Evolutionary conservation across 1,140 invertebrate species (phyloP).

Genomic region (Eupeodes corollae): DNA sequence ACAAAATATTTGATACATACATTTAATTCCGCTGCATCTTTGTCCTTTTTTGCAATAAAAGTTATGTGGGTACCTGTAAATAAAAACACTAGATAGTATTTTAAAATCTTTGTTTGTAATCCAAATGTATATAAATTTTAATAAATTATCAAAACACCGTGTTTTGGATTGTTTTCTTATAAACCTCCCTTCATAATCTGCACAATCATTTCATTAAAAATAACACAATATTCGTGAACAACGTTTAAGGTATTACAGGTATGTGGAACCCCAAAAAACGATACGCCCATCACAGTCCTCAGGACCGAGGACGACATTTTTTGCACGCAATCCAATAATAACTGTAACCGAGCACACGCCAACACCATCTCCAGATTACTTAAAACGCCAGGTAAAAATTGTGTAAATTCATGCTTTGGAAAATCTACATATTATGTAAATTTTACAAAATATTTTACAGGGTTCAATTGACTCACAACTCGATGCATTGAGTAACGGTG

Average conservation of each 20-base stretch:
- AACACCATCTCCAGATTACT: constrained; percentile 71
- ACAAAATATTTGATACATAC: too few species aligned
- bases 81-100: too few species aligned
- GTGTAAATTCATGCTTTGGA: neutral
- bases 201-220: constrained; percentile 21
- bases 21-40: too few species aligned
- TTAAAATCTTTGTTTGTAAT: too few species aligned
- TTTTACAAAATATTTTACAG: constrained; percentile 33
- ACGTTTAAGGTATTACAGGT: constrained; percentile 36
- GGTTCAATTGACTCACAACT: constrained; percentile 69
- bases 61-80: too few species aligned
- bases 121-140: too few species aligned
- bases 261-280: constrained; percentile 31
- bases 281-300: constrained; percentile 21
- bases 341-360: constrained; percentile 92
- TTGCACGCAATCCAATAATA: constrained; percentile 77
- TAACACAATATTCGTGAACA: neutral
- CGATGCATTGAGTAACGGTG: constrained; percentile 54
- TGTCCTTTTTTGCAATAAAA: too few species aligned
- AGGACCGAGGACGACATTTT: constrained; percentile 32
- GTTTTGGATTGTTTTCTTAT: too few species aligned
- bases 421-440: neutral
- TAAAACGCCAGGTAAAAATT: constrained; percentile 64
- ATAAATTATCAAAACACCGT: too few species aligned
- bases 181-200: neutral